Conservation (phyloP, 2,797 vertebrate genomes). For the Mus caroli region DNA sequence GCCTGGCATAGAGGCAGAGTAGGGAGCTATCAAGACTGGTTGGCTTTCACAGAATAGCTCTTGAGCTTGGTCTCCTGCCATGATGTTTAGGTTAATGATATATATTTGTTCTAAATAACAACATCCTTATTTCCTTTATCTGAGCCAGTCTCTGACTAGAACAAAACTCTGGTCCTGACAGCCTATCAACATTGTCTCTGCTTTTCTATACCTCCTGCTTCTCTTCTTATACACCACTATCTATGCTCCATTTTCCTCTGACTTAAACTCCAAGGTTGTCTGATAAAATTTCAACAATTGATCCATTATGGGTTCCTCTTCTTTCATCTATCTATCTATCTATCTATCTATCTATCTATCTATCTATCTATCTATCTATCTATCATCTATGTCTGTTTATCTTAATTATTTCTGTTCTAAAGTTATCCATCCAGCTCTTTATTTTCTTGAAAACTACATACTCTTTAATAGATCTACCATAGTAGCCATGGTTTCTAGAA, state of each 20-base stretch:
- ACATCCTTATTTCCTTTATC: neutral
- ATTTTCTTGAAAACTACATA: neutral
- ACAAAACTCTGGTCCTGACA: neutral
- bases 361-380: neutral
- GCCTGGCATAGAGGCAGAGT: neutral
- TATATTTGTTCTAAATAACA: neutral
- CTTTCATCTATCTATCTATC: neutral
- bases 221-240: neutral
- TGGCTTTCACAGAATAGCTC: neutral
- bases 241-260: neutral
- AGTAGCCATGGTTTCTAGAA: neutral
- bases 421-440: neutral
- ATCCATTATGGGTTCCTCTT: neutral
- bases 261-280: neutral
- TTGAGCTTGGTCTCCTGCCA: neutral
- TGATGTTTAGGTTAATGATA: neutral
- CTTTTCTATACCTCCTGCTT: neutral
- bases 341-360: neutral
- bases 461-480: neutral
- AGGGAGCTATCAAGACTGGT: neutral
- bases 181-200: neutral
- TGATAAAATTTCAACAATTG: conserved; percentile 9
- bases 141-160: neutral
- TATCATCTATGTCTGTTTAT: neutral
- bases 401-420: neutral